Conservation (phyloP, 92 coral and sea anemone species). For the Metridium senile region DNA sequence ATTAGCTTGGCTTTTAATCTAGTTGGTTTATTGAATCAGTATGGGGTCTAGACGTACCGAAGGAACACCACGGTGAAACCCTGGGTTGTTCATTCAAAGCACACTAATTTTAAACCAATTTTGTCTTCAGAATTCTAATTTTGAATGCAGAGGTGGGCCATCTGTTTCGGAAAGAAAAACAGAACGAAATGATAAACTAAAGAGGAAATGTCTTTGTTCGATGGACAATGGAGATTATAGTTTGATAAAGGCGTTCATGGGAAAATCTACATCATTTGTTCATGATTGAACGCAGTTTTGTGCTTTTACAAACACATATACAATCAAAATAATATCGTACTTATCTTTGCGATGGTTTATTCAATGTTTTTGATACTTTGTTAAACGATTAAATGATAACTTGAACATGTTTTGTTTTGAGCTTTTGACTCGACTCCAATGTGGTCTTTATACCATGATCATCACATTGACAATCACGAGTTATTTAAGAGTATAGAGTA, state of each 20-base stretch:
- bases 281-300: too few relatives aligned
- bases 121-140: background rate
- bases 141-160: background rate
- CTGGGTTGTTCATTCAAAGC: background rate
- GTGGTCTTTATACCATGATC: too few relatives aligned
- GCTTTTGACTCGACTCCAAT: too few relatives aligned
- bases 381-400: too few relatives aligned
- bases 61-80: background rate
- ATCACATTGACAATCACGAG: too few relatives aligned
- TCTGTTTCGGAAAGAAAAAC: background rate
- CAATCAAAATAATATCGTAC: too few relatives aligned
- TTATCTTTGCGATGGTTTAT: too few relatives aligned
- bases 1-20: background rate
- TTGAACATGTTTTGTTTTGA: too few relatives aligned
- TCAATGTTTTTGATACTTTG: too few relatives aligned
- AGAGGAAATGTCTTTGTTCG: constrained; percentile 3
- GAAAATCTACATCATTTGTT: background rate
- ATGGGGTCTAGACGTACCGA: background rate
- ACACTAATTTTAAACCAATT: constrained; percentile 2
- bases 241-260: background rate
- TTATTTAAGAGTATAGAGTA: too few relatives aligned
- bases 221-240: background rate
- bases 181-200: background rate
- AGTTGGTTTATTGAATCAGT: background rate
- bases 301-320: too few relatives aligned